Evolutionary conservation across 1,140 invertebrate species (phyloP), one percentile per base, ranked within the genome.

Genomic region (Papilio helenus): DNA sequence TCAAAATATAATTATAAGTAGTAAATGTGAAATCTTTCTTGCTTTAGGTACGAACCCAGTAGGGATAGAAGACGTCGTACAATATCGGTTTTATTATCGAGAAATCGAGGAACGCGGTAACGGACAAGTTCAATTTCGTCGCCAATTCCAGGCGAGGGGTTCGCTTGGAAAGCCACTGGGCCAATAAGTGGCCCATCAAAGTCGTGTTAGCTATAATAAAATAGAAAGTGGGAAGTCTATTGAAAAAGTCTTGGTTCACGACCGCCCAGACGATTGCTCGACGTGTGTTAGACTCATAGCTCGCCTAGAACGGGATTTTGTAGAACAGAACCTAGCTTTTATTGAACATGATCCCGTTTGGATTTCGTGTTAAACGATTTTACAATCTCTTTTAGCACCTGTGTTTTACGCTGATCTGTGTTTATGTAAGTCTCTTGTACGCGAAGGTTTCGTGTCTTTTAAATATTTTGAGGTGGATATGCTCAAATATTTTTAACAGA

Each of bases 131-230:
- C 46, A 82, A 81, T 72, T 74, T 79, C 80, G 81, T 61, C 76
- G 83, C 83, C 88, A 89, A 89, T 91, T 85, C 85, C 82, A 83
- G 83, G 79, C 79, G 78, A 61, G 72, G 80, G 71, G 79, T 78
- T 78, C 85, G 86, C 88, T 89, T 89, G 89, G 89, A 89, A 89
- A 90, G 86, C 88, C 83, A 72, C 82, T 79, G 86, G 88, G 89
- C 89, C 92, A 92, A 93, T 93, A 93, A 92, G 89, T 90, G 90
- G 82, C 87, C 87, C 90, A 88, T 90, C 89, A 89, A 88, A 85
- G 90, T 88, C 90, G 89, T 84, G 90, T 93, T 93, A 93, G 85
- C 87, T 88, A 91, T 88, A 93, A 93, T 92, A 92, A 93, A 92
- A 91, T 92, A 90, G 90, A 92, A 91, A 90, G 88, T 89, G 85